Percentiles rank a stretch among this genome's conserved stretches.
These are phyloP conservation scores for Neoniphon sammara DNA, from an alignment of 2,797 vertebrate species.

Conservation along the genomic window DNA sequence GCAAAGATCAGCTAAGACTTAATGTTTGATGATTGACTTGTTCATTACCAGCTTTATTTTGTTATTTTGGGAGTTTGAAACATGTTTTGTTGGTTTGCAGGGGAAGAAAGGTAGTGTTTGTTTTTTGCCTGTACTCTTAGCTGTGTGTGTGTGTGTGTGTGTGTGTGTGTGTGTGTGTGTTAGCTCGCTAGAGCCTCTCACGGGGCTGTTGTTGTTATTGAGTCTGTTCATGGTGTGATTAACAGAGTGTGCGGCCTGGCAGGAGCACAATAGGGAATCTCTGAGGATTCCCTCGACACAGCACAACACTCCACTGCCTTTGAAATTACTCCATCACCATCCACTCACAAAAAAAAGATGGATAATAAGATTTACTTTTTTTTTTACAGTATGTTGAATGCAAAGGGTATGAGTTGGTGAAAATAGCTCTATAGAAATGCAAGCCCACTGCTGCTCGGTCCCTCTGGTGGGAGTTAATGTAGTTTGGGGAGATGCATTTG, in stretches of 20 bases:
- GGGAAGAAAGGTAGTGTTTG: slow-evolving; percentile 19
- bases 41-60: slow-evolving; percentile 22
- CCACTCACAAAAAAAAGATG: slow-evolving; percentile 71
- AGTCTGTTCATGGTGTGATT: slow-evolving; percentile 80
- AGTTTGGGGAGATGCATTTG: slow-evolving; percentile 79
- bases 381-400: slow-evolving; percentile 72
- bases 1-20: slow-evolving; percentile 12
- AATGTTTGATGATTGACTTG: slow-evolving; percentile 12
- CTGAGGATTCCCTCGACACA: slow-evolving; percentile 72
- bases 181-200: slow-evolving; percentile 59
- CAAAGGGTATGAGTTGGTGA: slow-evolving; percentile 74
- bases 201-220: slow-evolving; percentile 74
- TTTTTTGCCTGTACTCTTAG: slow-evolving; percentile 37
- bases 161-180: slow-evolving; percentile 25
- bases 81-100: slow-evolving; percentile 33
- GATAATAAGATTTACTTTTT: slow-evolving; percentile 79
- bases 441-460: slow-evolving; percentile 70
- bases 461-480: slow-evolving; percentile 80
- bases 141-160: slow-evolving; percentile 8
- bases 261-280: slow-evolving; percentile 77
- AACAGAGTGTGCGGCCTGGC: slow-evolving; percentile 76
- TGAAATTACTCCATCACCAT: slow-evolving; percentile 81
- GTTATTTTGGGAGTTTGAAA: slow-evolving; percentile 20
- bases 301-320: slow-evolving; percentile 74
- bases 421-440: slow-evolving; percentile 75